phyloP scores from a whole-genome alignment of 2,797 vertebrate species.

The Clamator glandarius region DNA sequence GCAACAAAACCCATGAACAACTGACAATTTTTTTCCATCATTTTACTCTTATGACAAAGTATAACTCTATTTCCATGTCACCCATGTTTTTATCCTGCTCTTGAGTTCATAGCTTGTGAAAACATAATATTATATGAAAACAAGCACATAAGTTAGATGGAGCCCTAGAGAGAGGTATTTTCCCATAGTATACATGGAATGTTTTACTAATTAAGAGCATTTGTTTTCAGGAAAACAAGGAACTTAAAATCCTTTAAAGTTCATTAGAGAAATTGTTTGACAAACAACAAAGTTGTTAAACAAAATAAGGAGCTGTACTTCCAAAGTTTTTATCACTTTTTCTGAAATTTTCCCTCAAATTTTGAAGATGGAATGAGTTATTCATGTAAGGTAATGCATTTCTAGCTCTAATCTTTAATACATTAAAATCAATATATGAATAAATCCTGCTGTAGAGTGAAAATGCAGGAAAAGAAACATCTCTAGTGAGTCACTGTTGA shows the following conservation, averaged over 20 bases:
- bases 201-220: not conserved
- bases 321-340: not conserved
- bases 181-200: not conserved
- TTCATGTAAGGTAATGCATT: not conserved
- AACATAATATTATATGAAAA: not conserved
- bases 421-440: not conserved
- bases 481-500: not conserved
- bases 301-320: not conserved
- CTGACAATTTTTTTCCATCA: accelerated
- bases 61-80: too few species aligned
- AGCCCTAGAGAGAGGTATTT: not conserved
- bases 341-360: not conserved
- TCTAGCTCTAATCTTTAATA: not conserved
- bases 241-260: not conserved
- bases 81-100: not conserved
- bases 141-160: not conserved
- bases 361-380: not conserved
- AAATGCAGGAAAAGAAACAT: not conserved
- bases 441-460: not conserved
- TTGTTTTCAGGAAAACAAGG: not conserved
- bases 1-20: not conserved
- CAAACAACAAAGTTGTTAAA: not conserved
- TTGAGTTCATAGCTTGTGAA: not conserved
- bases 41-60: not conserved
- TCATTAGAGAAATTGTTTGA: not conserved